phyloP scores from a whole-genome alignment of 2,888 invertebrate genomes.

The Conus canariensis region DNA sequence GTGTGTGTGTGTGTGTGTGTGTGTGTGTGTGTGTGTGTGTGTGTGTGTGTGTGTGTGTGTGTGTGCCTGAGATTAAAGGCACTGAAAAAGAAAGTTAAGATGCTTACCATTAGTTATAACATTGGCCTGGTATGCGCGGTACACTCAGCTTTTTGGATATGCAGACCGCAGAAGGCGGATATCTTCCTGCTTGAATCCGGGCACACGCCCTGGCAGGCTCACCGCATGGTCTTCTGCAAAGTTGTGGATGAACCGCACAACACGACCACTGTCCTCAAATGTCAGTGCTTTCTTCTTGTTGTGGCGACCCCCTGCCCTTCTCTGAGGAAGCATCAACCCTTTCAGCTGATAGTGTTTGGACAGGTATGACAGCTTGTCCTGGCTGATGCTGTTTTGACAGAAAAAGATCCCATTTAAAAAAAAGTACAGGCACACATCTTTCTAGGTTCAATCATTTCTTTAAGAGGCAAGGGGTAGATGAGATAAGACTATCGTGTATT shows the following conservation, averaged over 20 bases:
- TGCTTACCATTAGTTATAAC: background rate
- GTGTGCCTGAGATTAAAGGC: too few species aligned
- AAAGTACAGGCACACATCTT: too few species aligned
- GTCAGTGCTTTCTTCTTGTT: slow-evolving; percentile 17
- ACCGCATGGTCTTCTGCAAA: slow-evolving; percentile 48
- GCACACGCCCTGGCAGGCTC: slow-evolving; percentile 44
- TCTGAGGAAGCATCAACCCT: slow-evolving; percentile 22
- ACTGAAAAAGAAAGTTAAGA: background rate
- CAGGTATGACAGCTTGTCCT: background rate
- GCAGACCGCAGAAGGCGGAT: slow-evolving; percentile 40
- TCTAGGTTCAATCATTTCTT: too few species aligned
- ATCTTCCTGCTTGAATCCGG: slow-evolving; percentile 44
- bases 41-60: too few species aligned
- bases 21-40: too few species aligned
- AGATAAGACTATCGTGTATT: too few species aligned
- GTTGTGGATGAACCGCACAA: slow-evolving; percentile 42
- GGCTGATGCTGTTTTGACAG: too few species aligned
- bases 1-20: too few species aligned
- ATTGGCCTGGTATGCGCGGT: too few species aligned
- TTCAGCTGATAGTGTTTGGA: slow-evolving; percentile 40
- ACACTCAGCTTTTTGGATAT: background rate
- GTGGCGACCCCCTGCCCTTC: slow-evolving; percentile 33
- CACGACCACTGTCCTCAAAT: slow-evolving; percentile 33
- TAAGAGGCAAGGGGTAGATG: too few species aligned
- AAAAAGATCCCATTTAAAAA: too few species aligned